Percentiles rank a stretch among this genome's conserved stretches.
Evolutionary conservation across 2,888 invertebrate genomes (phyloP).

Genomic region (Mermis nigrescens): DNA sequence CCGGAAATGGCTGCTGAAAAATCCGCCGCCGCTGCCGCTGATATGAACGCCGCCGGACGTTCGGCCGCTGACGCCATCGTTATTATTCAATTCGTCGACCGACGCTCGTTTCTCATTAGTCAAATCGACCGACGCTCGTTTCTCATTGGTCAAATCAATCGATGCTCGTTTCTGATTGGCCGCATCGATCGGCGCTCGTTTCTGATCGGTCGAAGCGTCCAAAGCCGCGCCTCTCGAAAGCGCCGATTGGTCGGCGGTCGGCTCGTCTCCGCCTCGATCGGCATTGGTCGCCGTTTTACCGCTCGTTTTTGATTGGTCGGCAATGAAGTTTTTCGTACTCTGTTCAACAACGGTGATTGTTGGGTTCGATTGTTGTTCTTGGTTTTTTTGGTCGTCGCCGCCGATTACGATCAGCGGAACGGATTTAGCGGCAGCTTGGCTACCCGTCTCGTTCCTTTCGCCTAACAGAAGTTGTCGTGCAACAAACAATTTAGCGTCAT

Average conservation of each 20-base stretch:
- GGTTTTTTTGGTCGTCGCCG: neutral
- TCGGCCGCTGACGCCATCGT: neutral
- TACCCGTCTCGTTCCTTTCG: too few species aligned
- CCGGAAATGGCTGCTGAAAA: slow-evolving; percentile 9
- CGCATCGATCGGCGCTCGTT: too few species aligned
- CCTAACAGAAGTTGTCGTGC: too few species aligned
- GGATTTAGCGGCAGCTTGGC: neutral
- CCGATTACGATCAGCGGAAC: neutral
- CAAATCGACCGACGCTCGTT: too few species aligned
- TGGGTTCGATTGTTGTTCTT: too few species aligned
- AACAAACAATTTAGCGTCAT: too few species aligned
- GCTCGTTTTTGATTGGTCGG: neutral
- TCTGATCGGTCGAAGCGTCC: neutral
- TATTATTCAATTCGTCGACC: neutral
- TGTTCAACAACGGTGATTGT: neutral
- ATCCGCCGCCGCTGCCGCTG: slow-evolving; percentile 4
- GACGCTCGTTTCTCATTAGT: too few species aligned
- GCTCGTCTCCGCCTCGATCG: neutral
- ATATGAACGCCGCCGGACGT: too few species aligned
- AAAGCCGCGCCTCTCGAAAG: too few species aligned
- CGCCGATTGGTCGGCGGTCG: neutral
- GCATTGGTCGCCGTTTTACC: neutral
- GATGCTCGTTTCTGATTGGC: too few species aligned
- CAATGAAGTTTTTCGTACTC: neutral
- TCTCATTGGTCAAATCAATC: too few species aligned